Evolutionary conservation across 2,888 invertebrate genomes (phyloP), one percentile per base, ranked within the genome.

Genomic region (Liposcelis brunnea): DNA sequence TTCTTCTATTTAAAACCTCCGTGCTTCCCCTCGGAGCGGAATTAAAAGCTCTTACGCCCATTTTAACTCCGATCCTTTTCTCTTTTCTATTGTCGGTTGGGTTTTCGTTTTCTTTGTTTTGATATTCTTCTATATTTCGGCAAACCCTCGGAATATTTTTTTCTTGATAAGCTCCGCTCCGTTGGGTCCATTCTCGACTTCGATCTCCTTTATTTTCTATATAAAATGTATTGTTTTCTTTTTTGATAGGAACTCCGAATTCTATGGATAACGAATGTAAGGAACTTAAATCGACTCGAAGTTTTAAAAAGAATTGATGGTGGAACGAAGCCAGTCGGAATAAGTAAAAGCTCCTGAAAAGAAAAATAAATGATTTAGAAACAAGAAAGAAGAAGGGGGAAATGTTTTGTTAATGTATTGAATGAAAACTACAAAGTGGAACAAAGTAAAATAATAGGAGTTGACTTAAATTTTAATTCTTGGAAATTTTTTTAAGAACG

Each of bases 311-410:
- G 59, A 82, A 73, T 58, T 80, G 75, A 58, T 82, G 81, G 59
- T 82, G 82, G 38, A 81, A 61, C n/a, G 81, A 81, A 8, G 80
- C 80, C 49, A 81, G 61, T 61, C 78, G 78, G 62, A 81, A 82
- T 48, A 80, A 74, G 56, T 79, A 81, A 57, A 76, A 80, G 56
- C 79, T 80, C 62, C 74, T 74, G 57, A 49, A 50, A 55, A 46
- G 45, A 52, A 32, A 47, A 49, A 45, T 43, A 44, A 40, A 7
- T 32, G 19, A 11, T 15, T 11, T 21, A 18, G 44, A 21, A 21
- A 15, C 6, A 16, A 15, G 19, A 26, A 14, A 36, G n/a, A 31
- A 18, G 5, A 26, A 26, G 6, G 26, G 35, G 15, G 26, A 11
- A 16, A 32, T 42, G n/a, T n/a, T n/a, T n/a, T n/a, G n/a, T n/a